Base-by-base conservation (phyloP, 2,888 invertebrate species). In the Leptinotarsa tumamoca region DNA sequence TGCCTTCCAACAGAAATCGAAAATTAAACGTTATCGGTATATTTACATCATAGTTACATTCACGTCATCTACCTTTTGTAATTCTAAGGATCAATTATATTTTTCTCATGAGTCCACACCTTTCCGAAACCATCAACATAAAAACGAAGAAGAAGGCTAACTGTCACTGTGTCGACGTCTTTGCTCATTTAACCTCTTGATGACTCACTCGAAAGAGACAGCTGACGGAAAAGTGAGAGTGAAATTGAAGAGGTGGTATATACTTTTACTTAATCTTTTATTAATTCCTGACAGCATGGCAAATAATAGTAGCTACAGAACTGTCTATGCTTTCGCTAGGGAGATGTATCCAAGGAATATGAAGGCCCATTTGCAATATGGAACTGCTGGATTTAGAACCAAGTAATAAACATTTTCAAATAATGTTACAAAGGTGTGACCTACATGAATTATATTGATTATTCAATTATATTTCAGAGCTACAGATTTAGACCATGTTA, bases 321-420 rank as follows among this genome's bases (percentile, higher is more conserved):
- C 92, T 80, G 92, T 93, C 83, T 94, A 94, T 90, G 94, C 94
- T 86, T 94, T 94, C 90, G 93, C 94, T 76, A 91, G 93, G 89
- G 93, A 93, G 91, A 93, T 94, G 92, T 94, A 94, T 87, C 93
- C 93, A 43, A 94, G 94, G 89, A 92, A 91, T 66, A 89, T 90
- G 72, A 92, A 91, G 83, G 90, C 91, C 80, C 90, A 90, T 85
- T 92, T 95, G 83, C 91, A 94, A 88, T 96, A 96, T 90, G 96
- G 96, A 82, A 96, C 96, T 77, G 95, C 96, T 82, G 96, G 96
- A 86, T 96, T 96, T 88, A 92, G 96, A 84, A 93, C 94, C 84
- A 94, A 92, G 95, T 95, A 89, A 92, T 54, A 33, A 54, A 58
- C 56, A 92, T 90, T 33, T n/a, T 33, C 61, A 61, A 27, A 63